Evolutionary conservation across 2,888 invertebrate species (phyloP).

Genomic region (Ommatoiulus sabulosus): DNA sequence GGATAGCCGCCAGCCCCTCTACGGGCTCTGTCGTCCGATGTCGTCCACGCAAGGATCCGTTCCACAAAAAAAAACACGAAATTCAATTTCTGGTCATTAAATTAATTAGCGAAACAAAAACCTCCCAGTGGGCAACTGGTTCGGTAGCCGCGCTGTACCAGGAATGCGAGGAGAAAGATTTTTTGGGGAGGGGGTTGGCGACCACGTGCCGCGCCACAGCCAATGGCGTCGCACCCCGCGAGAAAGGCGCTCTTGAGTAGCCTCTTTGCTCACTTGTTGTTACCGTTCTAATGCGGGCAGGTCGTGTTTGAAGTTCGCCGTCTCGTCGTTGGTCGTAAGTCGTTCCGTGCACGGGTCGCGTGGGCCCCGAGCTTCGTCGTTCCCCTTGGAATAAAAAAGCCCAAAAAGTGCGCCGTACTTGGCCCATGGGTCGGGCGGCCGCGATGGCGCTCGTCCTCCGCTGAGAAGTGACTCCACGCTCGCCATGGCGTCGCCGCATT

Average conservation of each 20-base stretch:
- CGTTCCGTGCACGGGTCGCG: not conserved
- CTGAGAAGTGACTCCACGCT: not conserved
- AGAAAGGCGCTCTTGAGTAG: not conserved
- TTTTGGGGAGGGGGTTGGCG: too few species aligned
- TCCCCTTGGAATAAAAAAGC: not conserved
- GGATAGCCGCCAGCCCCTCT: too few species aligned
- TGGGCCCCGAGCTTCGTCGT: not conserved
- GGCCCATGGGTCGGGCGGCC: slow-evolving; percentile 16
- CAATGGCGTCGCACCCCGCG: not conserved
- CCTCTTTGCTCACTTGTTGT: slow-evolving; percentile 24
- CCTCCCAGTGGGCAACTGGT: too few species aligned
- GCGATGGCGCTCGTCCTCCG: not conserved
- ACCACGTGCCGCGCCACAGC: not conserved
- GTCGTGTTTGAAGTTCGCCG: slow-evolving; percentile 5
- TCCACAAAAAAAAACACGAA: too few species aligned
- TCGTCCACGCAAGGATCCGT: too few species aligned
- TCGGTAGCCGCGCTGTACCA: not conserved
- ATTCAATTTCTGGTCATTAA: too few species aligned
- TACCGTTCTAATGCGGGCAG: not conserved
- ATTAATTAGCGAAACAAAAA: too few species aligned
- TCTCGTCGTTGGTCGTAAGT: not conserved
- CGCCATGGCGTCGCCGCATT: not conserved
- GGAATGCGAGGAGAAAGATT: not conserved
- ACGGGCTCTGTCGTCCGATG: too few species aligned
- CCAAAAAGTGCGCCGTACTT: too few species aligned